A percentile compares a stretch with the other conserved stretches of the same genome.
phyloP scores from a whole-genome alignment of 2,113 vertebrate genomes.

The Micromys minutus region DNA sequence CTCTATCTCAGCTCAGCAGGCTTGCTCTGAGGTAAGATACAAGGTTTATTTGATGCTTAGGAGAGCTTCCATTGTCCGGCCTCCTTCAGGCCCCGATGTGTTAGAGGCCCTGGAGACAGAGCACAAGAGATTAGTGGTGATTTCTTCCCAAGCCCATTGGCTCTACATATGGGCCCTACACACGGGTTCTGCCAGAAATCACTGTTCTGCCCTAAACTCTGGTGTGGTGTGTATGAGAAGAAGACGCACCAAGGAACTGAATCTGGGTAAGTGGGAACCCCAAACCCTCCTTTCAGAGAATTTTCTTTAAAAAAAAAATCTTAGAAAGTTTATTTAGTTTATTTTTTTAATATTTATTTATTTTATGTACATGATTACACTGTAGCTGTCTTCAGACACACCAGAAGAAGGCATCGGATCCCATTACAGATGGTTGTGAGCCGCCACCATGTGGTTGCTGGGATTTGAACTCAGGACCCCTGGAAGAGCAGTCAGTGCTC shows the following conservation, averaged over 20 bases:
- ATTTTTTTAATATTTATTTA: too few relatives aligned
- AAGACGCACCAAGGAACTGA: not conserved
- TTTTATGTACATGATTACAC: too few relatives aligned
- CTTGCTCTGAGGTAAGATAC: not conserved
- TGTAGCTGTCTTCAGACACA: too few relatives aligned
- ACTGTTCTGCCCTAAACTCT: not conserved
- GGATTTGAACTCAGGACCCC: too few relatives aligned
- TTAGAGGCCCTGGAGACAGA: not conserved
- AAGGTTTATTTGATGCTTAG: not conserved
- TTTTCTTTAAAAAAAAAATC: too few relatives aligned
- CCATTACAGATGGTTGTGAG: too few relatives aligned
- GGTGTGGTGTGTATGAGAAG: not conserved
- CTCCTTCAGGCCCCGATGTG: not conserved
- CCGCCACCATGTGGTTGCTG: too few relatives aligned
- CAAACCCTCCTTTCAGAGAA: too few relatives aligned
- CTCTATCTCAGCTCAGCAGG: not conserved
- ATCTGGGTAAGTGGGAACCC: not conserved
- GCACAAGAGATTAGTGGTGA: not conserved
- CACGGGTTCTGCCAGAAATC: not conserved
- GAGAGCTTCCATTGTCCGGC: not conserved
- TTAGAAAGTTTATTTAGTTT: too few relatives aligned
- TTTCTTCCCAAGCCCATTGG: not conserved
- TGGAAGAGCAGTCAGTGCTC: not conserved
- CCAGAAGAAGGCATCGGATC: too few relatives aligned
- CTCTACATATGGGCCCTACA: rapidly evolving